Evolutionary conservation across 1,140 invertebrate species (phyloP), one percentile per base, ranked within the genome.

Genomic region (Drosophila fuyamai): DNA sequence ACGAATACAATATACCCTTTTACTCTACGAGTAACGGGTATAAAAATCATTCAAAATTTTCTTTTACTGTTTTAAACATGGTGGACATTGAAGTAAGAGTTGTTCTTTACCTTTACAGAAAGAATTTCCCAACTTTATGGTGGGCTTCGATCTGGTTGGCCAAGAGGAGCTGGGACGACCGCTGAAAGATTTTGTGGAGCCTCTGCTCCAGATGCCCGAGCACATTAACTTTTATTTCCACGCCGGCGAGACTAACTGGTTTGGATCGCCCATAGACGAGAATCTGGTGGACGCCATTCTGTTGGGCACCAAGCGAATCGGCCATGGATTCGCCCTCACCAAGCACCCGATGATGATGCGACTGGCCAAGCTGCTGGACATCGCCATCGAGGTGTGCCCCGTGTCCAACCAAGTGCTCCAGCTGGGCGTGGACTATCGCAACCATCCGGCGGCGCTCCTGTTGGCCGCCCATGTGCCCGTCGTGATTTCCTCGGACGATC

Each of bases 381-480:
- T 97, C 66, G 95, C 96, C 1, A 84, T 98, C 5, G 97, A 98
- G 93, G 93, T 97, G 0, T 97, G 96, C 88, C 96, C 97, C 0
- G 95, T 98, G 35, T 96, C 95, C 0, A 96, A 96, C 85, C 94
- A 96, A 94, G 95, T 97, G 0, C 90, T 98, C 12, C 94, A 94
- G 65, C 92, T 97, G 4, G 95, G 97, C 0, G 91, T 93, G 8
- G 96, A 98, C 84, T 85, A 96, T 0, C 93, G 96, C 27, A 98
- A 97, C 91, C 97, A 98, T 93, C 96, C 97, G 0, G 95, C 94
- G 0, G 94, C 94, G 9, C 66, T 88, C 5, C 93, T 97, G 2
- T 93, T 97, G 36, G 94, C 96, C 0, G 93, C 94, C 5, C 91
- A 93, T 29, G 91, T 94, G 62, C 94, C 95, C 0, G 92, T 95